Percentiles rank a stretch among this genome's conserved stretches.
phyloP scores from a whole-genome alignment of 2,888 invertebrate species.

The Mallateleia sp. region DNA sequence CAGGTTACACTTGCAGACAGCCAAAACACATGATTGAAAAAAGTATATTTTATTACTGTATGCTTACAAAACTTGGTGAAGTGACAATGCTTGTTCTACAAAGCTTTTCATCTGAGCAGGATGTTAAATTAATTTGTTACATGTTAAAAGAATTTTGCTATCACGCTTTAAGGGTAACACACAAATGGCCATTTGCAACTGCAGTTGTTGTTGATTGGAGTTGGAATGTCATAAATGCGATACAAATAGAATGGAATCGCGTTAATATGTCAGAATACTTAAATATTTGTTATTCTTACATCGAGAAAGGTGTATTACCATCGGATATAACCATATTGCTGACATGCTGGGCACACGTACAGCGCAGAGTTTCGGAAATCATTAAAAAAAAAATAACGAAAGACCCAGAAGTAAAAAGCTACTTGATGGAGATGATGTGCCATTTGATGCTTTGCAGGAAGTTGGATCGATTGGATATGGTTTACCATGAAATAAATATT shows the following conservation, averaged over 20 bases:
- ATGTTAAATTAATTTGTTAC: conserved; percentile 43
- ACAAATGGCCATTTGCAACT: conserved; percentile 61
- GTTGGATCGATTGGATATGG: conserved; percentile 33
- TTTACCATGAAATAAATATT: conserved; percentile 48
- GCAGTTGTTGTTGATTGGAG: conserved; percentile 65
- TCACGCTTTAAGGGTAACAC: too few species aligned
- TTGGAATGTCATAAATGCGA: conserved; percentile 64
- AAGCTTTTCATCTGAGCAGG: conserved; percentile 71
- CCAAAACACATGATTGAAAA: conserved; percentile 44
- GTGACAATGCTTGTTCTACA: too few species aligned
- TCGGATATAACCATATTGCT: conserved; percentile 11
- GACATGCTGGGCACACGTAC: conserved; percentile 67
- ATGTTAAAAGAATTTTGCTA: conserved; percentile 58
- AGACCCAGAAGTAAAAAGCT: conserved; percentile 30
- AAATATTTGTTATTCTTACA: conserved; percentile 43
- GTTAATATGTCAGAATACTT: conserved; percentile 52
- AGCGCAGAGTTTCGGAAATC: conserved; percentile 54
- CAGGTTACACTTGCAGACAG: conserved; percentile 65
- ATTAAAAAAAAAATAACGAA: conserved; percentile 39
- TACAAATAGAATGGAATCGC: conserved; percentile 54
- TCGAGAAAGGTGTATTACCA: not conserved
- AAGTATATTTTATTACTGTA: conserved; percentile 66
- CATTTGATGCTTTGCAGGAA: conserved; percentile 53
- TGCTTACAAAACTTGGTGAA: too few species aligned
- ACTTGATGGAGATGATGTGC: conserved; percentile 65